These are phyloP conservation scores for Gymnobelideus leadbeateri DNA, from an alignment of 2,113 vertebrate species.

Conservation along the genomic window DNA sequence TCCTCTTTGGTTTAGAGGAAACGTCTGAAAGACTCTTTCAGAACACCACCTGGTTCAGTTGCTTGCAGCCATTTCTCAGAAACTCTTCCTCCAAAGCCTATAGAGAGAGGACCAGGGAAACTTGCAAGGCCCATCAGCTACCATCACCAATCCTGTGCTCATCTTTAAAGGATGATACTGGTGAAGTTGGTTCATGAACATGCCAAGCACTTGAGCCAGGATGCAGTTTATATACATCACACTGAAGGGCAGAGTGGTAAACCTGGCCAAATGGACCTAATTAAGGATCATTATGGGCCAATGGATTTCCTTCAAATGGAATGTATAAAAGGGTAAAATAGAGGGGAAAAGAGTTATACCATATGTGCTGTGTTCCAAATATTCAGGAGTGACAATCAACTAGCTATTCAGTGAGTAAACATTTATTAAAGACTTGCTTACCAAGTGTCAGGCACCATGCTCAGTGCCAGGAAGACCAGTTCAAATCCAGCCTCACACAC, in stretches of 20 bases:
- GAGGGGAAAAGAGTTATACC: too few relatives aligned
- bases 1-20: background rate
- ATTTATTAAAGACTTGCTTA: background rate
- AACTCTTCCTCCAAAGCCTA: background rate
- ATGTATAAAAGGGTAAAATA: background rate
- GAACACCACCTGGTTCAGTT: background rate
- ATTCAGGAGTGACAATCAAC: too few relatives aligned
- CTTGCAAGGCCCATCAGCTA: background rate
- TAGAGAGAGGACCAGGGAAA: slow-evolving; percentile 18
- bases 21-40: background rate
- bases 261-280: too few relatives aligned
- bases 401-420: background rate
- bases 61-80: background rate
- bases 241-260: background rate
- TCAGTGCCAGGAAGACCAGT: too few relatives aligned
- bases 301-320: slow-evolving; percentile 21
- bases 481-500: too few relatives aligned
- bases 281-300: background rate
- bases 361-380: too few relatives aligned
- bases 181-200: slow-evolving; percentile 29
- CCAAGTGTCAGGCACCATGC: background rate
- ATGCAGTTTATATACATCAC: slow-evolving; percentile 8
- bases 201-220: slow-evolving; percentile 37
- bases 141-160: background rate
- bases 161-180: slow-evolving; percentile 39